Evolutionary conservation across 2,113 vertebrate species (phyloP).

Genomic region (Orientallactaga bullata): DNA sequence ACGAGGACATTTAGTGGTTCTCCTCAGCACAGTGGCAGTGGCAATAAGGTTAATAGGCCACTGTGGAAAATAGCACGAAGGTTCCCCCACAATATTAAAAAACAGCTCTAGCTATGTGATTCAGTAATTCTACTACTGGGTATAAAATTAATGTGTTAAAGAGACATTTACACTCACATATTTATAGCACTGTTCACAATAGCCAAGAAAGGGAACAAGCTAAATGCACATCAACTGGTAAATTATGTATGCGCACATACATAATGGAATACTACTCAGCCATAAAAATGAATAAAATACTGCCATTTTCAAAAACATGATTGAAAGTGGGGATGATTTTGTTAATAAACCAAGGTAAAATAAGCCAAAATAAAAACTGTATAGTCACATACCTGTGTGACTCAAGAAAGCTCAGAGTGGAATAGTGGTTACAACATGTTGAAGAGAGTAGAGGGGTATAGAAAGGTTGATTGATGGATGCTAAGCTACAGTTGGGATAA

Average conservation of each 20-base stretch:
- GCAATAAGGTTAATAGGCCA: not conserved
- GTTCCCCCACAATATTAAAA: not conserved
- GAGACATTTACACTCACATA: not conserved
- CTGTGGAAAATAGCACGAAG: not conserved
- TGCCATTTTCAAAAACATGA: not conserved
- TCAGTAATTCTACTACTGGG: not conserved
- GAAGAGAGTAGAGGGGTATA: not conserved
- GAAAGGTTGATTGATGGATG: not conserved
- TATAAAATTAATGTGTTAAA: not conserved
- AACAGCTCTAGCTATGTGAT: not conserved
- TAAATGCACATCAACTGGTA: not conserved
- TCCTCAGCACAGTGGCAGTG: not conserved
- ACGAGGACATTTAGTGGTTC: not conserved
- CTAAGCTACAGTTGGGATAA: not conserved
- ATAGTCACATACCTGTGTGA: not conserved
- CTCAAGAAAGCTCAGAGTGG: not conserved
- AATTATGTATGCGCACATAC: not conserved
- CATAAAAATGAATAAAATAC: not conserved
- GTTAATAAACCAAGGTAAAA: not conserved
- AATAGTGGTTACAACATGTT: not conserved
- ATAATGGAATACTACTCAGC: not conserved
- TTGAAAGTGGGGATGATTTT: not conserved
- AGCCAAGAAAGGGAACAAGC: slow-evolving; percentile 3
- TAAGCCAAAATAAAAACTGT: not conserved
- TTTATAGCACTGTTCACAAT: not conserved